Conservation (phyloP, 1,140 invertebrate genomes). For the Bombus sylvicola region DNA sequence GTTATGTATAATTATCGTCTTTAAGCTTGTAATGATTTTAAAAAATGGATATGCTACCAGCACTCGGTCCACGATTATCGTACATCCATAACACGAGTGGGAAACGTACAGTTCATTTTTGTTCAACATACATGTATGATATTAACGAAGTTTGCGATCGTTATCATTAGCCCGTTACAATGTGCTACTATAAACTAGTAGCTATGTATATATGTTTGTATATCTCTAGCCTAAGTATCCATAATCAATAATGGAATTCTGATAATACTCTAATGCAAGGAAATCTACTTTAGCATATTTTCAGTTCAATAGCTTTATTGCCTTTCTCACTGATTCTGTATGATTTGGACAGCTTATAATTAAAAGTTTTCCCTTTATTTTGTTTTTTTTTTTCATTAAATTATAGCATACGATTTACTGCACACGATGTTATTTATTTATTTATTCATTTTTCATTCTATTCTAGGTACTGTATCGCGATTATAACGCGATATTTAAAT, state of each 20-base stretch:
- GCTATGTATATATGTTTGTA: conserved; percentile 57
- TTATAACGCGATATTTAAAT: conserved; percentile 45
- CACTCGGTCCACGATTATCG: conserved; percentile 61
- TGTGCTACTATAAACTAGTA: conserved; percentile 60
- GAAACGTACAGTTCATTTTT: conserved; percentile 39
- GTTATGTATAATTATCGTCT: conserved; percentile 19
- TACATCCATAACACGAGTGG: conserved; percentile 64
- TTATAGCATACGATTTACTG: conserved; percentile 50
- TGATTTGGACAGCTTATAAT: conserved; percentile 70
- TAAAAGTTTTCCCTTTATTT: conserved; percentile 45
- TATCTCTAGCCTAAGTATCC: conserved; percentile 63
- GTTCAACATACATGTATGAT: conserved; percentile 28
- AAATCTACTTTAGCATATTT: conserved; percentile 69
- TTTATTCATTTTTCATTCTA: conserved; percentile 37
- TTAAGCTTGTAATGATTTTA: conserved; percentile 60
- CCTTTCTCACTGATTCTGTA: conserved; percentile 72
- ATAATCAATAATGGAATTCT: conserved; percentile 65
- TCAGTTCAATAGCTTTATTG: conserved; percentile 71
- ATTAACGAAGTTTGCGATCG: conserved; percentile 35
- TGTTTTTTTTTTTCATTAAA: conserved; percentile 24
- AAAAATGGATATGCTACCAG: conserved; percentile 69
- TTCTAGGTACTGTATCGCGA: conserved; percentile 55
- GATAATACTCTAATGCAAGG: conserved; percentile 68
- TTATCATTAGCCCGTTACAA: conserved; percentile 55
- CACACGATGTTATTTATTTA: conserved; percentile 28